Base-by-base conservation (phyloP, 23 tunicate species). In the Oikopleura vanhoeffeni region DNA sequence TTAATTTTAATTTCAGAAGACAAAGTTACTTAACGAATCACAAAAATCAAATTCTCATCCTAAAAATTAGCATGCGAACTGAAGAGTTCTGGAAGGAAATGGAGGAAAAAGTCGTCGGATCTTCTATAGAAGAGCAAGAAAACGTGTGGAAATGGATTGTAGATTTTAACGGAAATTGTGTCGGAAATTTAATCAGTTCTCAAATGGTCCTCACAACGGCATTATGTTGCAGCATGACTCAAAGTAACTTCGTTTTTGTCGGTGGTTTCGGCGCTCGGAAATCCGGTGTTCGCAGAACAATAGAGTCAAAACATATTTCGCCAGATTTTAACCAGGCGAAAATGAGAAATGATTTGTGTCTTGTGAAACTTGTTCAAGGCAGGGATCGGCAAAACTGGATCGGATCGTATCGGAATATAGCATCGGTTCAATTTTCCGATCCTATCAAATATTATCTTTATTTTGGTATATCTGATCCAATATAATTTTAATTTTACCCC, bases 71-170 rank as follows among this genome's bases (percentile, higher is more conserved):
- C 32, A 71, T 71, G 79, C 79, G 79, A 71, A 71, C 79, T 18
- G 35, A 33, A 33, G 79, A 71, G 38, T 71, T 24, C 32, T 71
- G 79, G 79, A 4, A 32, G 35, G 34, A 24, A 2, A 18, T 71
- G 27, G 79, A 71, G 38, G 34, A 71, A 30, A 18, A 30, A 71
- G 38, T 71, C 3, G 79, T 71, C 32, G 79, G 79, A 24, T 71
- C 79, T 33, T 13, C 27, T 71, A 71, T 71, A 18, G 79, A 71
- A 32, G 36, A 33, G 32, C 79, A 71, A 71, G 79, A 71, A 30
- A 71, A 71, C 79, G 4, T 38, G 79, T 71, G 79, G 79, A 71
- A 18, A 13, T 71, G 79, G 79, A 71, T 71, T 18, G 79, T 71
- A 18, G 79, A 71, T 32, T 71, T 71, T 71, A 38, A 71, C 32